Evolutionary conservation across 2,888 invertebrate genomes (phyloP).

Genomic region (Polylopha cassiicola): DNA sequence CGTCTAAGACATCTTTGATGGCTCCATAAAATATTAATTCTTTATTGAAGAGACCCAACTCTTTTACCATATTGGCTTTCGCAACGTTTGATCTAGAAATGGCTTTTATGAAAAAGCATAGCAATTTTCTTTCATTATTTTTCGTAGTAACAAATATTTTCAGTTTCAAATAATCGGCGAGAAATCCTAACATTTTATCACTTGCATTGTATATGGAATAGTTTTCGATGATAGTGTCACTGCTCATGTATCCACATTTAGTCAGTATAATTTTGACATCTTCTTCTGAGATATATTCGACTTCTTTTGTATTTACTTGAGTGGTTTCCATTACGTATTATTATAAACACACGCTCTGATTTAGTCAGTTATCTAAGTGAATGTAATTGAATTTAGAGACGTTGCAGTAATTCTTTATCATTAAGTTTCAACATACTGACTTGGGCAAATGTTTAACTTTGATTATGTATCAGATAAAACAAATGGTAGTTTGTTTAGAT

Average conservation of each 20-base stretch:
- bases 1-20: constrained; percentile 45
- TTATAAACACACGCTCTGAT: too few species aligned
- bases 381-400: too few species aligned
- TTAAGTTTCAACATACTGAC: too few species aligned
- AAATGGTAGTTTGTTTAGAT: too few species aligned
- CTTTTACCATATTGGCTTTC: constrained; percentile 58
- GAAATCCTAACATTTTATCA: constrained; percentile 63
- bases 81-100: constrained; percentile 51
- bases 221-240: constrained; percentile 33
- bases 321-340: constrained; percentile 3
- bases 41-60: constrained; percentile 52
- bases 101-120: constrained; percentile 58
- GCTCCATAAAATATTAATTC: constrained; percentile 52
- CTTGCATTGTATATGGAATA: constrained; percentile 49
- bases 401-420: too few species aligned
- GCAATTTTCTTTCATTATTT: constrained; percentile 29
- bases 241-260: constrained; percentile 32
- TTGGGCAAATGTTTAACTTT: too few species aligned
- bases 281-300: constrained; percentile 37
- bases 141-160: constrained; percentile 37
- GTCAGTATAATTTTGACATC: constrained; percentile 44
- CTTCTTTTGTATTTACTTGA: neutral
- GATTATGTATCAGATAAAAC: too few species aligned
- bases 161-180: constrained; percentile 64
- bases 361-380: too few species aligned